These are phyloP conservation scores for Siphamia tubifer DNA, from an alignment of 2,113 vertebrate species.

Conservation along the genomic window DNA sequence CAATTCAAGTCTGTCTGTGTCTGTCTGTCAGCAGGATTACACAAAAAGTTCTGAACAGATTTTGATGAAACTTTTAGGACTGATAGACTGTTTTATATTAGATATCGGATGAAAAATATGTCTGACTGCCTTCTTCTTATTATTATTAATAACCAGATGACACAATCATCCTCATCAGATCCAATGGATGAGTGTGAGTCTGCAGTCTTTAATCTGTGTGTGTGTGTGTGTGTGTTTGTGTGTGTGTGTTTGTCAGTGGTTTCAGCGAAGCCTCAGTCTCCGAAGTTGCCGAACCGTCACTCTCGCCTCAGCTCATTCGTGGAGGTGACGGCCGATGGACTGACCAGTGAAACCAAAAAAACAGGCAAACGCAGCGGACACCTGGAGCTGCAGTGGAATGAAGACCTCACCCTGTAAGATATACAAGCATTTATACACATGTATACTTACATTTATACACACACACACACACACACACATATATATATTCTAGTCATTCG, in stretches of 20 bases:
- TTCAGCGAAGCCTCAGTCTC: conserved; percentile 91
- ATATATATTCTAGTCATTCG: too few species aligned
- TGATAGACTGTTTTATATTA: too few species aligned
- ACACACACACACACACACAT: neutral
- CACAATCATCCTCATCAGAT: neutral
- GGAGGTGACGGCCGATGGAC: conserved; percentile 89
- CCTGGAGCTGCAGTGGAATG: conserved; percentile 93
- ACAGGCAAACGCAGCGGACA: conserved; percentile 91
- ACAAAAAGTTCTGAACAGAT: too few species aligned
- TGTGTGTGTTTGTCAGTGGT: conserved; percentile 77
- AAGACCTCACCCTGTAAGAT: conserved; percentile 86
- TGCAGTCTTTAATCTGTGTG: neutral
- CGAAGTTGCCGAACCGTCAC: conserved; percentile 84
- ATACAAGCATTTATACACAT: neutral
- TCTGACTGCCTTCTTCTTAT: too few species aligned
- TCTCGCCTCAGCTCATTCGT: conserved; percentile 90
- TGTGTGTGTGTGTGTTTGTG: neutral
- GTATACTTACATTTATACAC: too few species aligned
- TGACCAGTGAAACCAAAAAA: conserved; percentile 92
- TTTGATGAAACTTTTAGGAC: too few species aligned
- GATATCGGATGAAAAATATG: too few species aligned
- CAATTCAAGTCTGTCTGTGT: too few species aligned
- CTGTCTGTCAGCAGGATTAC: too few species aligned
- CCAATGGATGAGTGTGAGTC: neutral
- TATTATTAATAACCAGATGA: too few species aligned